phyloP scores from a whole-genome alignment of 2,113 vertebrate genomes.

The Cynoglossus semilaevis region DNA sequence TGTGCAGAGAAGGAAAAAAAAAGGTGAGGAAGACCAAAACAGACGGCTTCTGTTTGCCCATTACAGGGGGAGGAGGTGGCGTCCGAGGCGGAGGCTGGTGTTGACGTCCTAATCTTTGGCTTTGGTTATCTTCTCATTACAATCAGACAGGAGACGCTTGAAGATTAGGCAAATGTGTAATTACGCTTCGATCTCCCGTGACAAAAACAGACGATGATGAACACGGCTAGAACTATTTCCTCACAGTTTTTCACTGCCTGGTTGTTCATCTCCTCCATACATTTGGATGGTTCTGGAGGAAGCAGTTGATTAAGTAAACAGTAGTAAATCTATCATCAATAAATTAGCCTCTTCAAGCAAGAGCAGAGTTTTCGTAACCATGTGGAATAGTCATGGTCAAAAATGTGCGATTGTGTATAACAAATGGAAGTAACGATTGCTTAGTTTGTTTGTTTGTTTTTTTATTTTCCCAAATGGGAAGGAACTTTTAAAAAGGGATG shows the following conservation, averaged over 20 bases:
- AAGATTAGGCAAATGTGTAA: slow-evolving; percentile 66
- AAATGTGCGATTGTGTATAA: no score
- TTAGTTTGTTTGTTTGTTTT: no score
- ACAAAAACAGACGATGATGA: slow-evolving; percentile 65
- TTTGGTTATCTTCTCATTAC: slow-evolving; percentile 78
- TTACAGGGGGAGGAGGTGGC: slow-evolving; percentile 30
- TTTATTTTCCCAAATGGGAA: no score
- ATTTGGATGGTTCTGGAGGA: slow-evolving; percentile 14
- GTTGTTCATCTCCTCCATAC: slow-evolving; percentile 55
- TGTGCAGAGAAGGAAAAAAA: slow-evolving; percentile 30
- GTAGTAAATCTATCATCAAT: not conserved
- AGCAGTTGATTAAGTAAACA: not conserved
- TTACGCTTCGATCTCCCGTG: slow-evolving; percentile 67
- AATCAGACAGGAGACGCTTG: slow-evolving; percentile 69
- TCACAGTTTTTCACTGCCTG: slow-evolving; percentile 48
- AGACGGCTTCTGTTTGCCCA: slow-evolving; percentile 49
- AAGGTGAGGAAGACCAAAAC: slow-evolving; percentile 54
- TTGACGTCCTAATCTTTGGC: slow-evolving; percentile 72
- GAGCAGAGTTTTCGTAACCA: slow-evolving; percentile 7
- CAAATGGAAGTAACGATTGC: no score
- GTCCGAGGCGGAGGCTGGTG: slow-evolving; percentile 30
- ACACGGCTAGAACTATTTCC: slow-evolving; percentile 36
- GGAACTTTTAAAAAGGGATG: no score
- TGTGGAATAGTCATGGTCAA: no score
- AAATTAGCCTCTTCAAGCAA: no score